Evolutionary conservation across 2,888 invertebrate genomes (phyloP), one percentile per base, ranked within the genome.

Genomic region (Diarsia dahlii): DNA sequence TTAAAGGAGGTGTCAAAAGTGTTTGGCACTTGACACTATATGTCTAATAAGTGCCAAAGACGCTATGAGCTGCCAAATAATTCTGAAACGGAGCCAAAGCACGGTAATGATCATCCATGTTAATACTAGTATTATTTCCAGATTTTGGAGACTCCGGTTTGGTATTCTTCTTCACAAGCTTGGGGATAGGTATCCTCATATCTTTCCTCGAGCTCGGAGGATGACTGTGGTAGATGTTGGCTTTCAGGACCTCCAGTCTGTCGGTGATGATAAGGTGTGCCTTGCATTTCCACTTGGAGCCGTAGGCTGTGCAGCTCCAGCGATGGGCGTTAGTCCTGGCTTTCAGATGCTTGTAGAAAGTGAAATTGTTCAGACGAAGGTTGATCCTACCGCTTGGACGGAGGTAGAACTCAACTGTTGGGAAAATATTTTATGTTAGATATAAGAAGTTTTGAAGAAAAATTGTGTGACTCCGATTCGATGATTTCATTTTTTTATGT

Each of bases 231-330:
- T 84, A 73, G 4, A 94, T 92, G 73, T 94, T 93, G 0, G 95
- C 95, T 87, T 94, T 95, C 50, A 96, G 88, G 3, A 96, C 94
- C 87, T 95, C 93, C 0, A 95, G 91, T 39, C 93, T 92, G 28
- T 96, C 95, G 0, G 94, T 95, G 84, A 96, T 95, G 81, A 95
- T 93, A 56, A 96, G 93, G 62, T 95, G 94, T 2, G 95, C 95
- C 83, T 93, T 93, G 88, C 95, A 96, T 70, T 95, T 95, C 93
- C 93, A 93, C 78, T 95, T 95, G 78, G 94, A 93, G 13, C 94
- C 94, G 84, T 95, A 95, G 3, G 94, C 94, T 1, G 95, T 95
- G 88, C 95, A 96, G 81, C 95, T 95, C 95, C 95, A 96, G 28
- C 95, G 94, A 56, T 94, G 91, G 1, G 95, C 95, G 80, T 95